Conservation (phyloP, 2,113 vertebrate genomes). For the Saguinus midas region DNA sequence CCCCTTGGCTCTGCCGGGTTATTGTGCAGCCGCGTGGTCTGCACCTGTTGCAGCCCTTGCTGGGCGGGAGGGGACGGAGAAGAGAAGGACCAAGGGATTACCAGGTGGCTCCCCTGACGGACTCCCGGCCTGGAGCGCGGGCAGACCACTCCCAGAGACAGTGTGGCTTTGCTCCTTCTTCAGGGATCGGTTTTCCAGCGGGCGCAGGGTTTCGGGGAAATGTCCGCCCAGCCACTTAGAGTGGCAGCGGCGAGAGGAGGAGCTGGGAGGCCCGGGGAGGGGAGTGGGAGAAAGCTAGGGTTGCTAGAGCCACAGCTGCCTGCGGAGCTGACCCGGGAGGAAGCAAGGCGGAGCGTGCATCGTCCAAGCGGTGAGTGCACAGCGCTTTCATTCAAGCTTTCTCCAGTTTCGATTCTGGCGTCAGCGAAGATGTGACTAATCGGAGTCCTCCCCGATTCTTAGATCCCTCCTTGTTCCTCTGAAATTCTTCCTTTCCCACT, state of each 20-base stretch:
- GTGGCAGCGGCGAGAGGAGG: too few relatives aligned
- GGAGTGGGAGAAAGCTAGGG: not conserved
- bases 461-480: not conserved
- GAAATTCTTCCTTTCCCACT: not conserved
- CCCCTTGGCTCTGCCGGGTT: not conserved
- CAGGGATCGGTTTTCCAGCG: not conserved
- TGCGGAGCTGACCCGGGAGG: accelerated
- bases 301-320: not conserved
- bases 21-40: accelerated
- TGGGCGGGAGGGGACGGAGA: not conserved
- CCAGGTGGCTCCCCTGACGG: not conserved
- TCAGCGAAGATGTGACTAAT: constrained; percentile 83
- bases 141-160: not conserved
- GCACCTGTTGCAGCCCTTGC: not conserved
- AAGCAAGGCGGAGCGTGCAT: accelerated
- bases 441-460: not conserved
- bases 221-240: too few relatives aligned
- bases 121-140: not conserved
- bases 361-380: constrained; percentile 38
- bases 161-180: not conserved
- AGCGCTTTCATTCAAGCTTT: constrained; percentile 73
- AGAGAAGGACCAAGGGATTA: not conserved
- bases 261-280: not conserved
- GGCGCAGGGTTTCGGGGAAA: not conserved
- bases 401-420: constrained; percentile 15